phyloP scores from a whole-genome alignment of 2,113 vertebrate genomes.

The Pseudopodoces humilis region DNA sequence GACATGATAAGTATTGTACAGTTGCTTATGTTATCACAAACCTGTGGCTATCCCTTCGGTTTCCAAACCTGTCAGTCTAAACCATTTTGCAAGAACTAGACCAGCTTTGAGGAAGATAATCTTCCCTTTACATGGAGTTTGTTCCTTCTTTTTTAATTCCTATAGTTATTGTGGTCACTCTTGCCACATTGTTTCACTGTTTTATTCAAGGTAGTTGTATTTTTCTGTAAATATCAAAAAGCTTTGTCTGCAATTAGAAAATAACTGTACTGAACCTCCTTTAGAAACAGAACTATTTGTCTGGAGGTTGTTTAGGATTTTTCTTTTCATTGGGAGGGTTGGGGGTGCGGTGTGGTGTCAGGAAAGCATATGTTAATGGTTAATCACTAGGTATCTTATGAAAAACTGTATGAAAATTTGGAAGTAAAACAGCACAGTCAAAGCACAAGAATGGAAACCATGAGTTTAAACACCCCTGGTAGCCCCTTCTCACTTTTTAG shows the following conservation, averaged over 20 bases:
- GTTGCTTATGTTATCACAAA: background rate
- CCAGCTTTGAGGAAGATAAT: background rate
- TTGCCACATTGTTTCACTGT: slow-evolving; percentile 13
- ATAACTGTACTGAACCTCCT: background rate
- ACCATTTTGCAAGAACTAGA: background rate
- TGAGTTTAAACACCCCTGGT: background rate
- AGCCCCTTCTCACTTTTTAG: background rate
- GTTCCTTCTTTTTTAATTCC: background rate
- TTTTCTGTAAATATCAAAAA: slow-evolving; percentile 64
- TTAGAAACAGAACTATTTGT: background rate
- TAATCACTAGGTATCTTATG: background rate
- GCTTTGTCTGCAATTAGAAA: background rate
- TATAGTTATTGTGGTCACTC: background rate
- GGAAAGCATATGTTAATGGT: background rate
- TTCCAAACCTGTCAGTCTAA: background rate
- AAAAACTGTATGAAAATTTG: background rate
- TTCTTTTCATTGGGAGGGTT: background rate
- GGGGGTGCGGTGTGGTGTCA: background rate
- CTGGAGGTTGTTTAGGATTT: background rate
- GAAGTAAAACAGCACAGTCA: background rate
- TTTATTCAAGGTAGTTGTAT: slow-evolving; percentile 37
- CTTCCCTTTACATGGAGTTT: background rate
- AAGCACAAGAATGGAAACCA: background rate
- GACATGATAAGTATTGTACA: background rate
- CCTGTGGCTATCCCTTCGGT: background rate